Conservation (phyloP, 2,888 invertebrate species). For the Alloplasta piceator region DNA sequence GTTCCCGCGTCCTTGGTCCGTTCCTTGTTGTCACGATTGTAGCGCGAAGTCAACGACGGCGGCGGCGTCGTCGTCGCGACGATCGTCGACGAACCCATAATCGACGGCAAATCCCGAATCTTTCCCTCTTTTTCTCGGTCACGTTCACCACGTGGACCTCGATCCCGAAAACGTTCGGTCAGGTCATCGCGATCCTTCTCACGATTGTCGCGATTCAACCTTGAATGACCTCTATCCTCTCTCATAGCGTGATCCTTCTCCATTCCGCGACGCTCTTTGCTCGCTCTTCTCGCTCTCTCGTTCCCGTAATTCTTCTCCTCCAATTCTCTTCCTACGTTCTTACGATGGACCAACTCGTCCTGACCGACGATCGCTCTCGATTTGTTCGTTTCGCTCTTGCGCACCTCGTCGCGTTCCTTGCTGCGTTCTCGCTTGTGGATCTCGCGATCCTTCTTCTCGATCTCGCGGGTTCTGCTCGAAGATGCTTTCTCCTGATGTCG, state of each 20-base stretch:
- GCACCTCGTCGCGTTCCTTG: constrained; percentile 78
- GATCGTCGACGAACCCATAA: constrained; percentile 41
- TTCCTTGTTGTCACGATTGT: constrained; percentile 73
- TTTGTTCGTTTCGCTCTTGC: constrained; percentile 73
- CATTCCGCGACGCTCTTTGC: constrained; percentile 76
- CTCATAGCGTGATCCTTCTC: constrained; percentile 75
- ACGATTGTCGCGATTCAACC: constrained; percentile 67
- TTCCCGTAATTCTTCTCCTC: constrained; percentile 82
- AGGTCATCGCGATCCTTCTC: constrained; percentile 84
- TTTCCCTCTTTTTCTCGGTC: constrained; percentile 76
- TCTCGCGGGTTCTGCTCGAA: constrained; percentile 71
- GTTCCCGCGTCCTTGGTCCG: constrained; percentile 66
- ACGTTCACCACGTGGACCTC: constrained; percentile 84
- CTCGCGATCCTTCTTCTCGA: constrained; percentile 79
- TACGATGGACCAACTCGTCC: constrained; percentile 80
- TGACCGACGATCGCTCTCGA: constrained; percentile 74
- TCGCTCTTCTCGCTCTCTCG: constrained; percentile 84
- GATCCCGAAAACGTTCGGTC: constrained; percentile 87
- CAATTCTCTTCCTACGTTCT: constrained; percentile 78
- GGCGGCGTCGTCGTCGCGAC: constrained; percentile 49
- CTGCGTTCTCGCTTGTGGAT: constrained; percentile 77
- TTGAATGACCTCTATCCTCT: constrained; percentile 75
- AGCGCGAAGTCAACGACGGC: constrained; percentile 70
- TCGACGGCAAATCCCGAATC: constrained; percentile 71
- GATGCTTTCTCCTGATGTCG: constrained; percentile 76